These are phyloP conservation scores for Anguilla anguilla DNA, from an alignment of 2,797 vertebrate species.

Conservation along the genomic window DNA sequence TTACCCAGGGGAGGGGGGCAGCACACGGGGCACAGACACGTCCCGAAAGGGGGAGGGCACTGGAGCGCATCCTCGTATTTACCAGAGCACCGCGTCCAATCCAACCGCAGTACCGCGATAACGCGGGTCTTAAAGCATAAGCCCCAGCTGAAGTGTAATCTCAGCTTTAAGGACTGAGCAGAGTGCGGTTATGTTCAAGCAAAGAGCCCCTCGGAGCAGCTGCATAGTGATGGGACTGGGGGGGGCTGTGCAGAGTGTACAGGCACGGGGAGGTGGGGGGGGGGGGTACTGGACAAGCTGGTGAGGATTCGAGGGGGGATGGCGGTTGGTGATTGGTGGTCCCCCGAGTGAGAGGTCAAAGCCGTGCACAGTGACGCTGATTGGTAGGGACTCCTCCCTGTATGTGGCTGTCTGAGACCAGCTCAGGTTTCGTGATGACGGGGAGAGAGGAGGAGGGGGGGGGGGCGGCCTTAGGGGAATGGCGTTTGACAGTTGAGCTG, in stretches of 20 bases:
- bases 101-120: not conserved
- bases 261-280: not conserved
- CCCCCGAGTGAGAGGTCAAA: not conserved
- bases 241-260: not conserved
- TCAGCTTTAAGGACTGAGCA: no score
- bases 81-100: not conserved
- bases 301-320: not conserved
- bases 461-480: not conserved
- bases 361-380: not conserved
- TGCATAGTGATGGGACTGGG: no score
- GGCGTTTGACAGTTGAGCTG: constrained; percentile 21
- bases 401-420: not conserved
- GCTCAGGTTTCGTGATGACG: not conserved
- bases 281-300: not conserved
- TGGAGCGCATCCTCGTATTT: not conserved
- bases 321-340: no score
- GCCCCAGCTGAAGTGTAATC: no score
- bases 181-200: no score
- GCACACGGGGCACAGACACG: not conserved
- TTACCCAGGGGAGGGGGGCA: not conserved
- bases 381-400: constrained; percentile 8
- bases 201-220: no score
- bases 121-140: no score
- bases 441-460: no score
- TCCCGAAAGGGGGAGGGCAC: not conserved